Evolutionary conservation across 2,888 invertebrate species (phyloP).

Genomic region (Tortrix viridana): DNA sequence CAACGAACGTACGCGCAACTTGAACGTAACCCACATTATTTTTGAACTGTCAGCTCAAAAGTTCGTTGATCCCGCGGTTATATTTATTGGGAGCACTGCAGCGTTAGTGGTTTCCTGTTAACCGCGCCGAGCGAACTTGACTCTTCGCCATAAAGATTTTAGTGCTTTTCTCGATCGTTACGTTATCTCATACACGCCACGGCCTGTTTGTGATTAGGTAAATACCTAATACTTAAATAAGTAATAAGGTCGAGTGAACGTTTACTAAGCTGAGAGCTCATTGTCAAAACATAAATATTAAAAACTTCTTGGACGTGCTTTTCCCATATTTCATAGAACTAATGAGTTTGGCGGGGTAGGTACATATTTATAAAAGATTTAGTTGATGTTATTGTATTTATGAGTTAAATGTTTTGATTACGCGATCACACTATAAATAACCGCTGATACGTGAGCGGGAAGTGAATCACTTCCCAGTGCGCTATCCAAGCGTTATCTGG

Average conservation of each 20-base stretch:
- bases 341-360: neutral
- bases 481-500: slow-evolving; percentile 59
- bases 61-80: slow-evolving; percentile 79
- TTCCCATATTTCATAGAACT: neutral
- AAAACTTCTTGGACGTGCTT: neutral
- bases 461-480: slow-evolving; percentile 68
- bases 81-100: slow-evolving; percentile 77
- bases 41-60: slow-evolving; percentile 82
- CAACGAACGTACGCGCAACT: slow-evolving; percentile 81
- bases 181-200: slow-evolving; percentile 18
- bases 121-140: slow-evolving; percentile 59
- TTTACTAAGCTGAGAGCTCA: slow-evolving; percentile 3
- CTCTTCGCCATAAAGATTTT: slow-evolving; percentile 43
- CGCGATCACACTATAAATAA: slow-evolving; percentile 55
- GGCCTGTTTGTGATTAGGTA: slow-evolving; percentile 22
- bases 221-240: slow-evolving; percentile 4
- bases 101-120: slow-evolving; percentile 71
- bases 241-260: slow-evolving; percentile 1
- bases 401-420: slow-evolving; percentile 38
- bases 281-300: slow-evolving; percentile 6
- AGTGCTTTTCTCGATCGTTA: slow-evolving; percentile 32
- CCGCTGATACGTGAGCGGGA: slow-evolving; percentile 60
- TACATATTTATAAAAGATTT: neutral
- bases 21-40: slow-evolving; percentile 84
- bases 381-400: slow-evolving; percentile 4